These are phyloP conservation scores for Notarius quadriscutis DNA, from an alignment of 2,113 vertebrate species.

Conservation along the genomic window DNA sequence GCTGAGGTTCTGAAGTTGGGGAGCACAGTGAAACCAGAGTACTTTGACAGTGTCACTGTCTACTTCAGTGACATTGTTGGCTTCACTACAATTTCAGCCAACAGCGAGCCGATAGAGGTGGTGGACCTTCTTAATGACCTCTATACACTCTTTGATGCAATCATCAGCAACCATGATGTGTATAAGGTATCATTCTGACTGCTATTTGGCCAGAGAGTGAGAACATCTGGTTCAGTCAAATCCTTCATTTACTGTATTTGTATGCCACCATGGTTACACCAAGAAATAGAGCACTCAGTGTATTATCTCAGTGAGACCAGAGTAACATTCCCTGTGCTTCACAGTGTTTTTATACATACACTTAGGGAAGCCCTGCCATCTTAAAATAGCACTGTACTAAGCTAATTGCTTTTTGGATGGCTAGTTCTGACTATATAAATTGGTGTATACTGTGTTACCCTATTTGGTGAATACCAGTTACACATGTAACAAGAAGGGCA, in stretches of 20 bases:
- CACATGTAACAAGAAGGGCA: neutral
- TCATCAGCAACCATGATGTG: conserved; percentile 79
- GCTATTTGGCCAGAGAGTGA: neutral
- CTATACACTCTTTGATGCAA: conserved; percentile 79
- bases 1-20: conserved; percentile 75
- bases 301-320: neutral
- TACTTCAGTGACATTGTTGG: conserved; percentile 84
- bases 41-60: conserved; percentile 75
- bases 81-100: conserved; percentile 80
- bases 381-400: neutral
- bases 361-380: neutral
- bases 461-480: neutral
- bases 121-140: conserved; percentile 82
- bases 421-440: neutral
- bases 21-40: conserved; percentile 70
- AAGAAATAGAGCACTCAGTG: neutral
- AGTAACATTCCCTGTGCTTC: neutral
- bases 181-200: conserved; percentile 71
- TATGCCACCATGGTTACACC: neutral
- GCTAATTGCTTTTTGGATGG: neutral
- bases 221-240: neutral
- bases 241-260: neutral
- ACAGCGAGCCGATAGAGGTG: conserved; percentile 81
- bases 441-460: neutral
- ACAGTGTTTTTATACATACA: neutral